Percentiles rank a stretch among this genome's conserved stretches.
phyloP scores from a whole-genome alignment of 2,888 invertebrate genomes.

The Horisme vitalbata region DNA sequence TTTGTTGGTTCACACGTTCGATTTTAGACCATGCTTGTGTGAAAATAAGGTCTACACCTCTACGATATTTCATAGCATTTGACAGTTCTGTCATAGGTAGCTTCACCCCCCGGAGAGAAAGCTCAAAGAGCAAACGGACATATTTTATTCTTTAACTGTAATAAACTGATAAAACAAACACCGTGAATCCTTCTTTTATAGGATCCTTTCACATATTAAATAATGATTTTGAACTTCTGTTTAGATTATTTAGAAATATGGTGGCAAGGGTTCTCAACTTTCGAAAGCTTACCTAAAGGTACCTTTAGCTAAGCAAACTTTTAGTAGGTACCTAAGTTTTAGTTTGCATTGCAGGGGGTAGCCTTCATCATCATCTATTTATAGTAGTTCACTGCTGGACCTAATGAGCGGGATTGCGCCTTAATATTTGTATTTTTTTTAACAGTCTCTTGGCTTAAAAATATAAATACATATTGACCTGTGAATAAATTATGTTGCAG shows the following conservation, averaged over 20 bases:
- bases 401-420: too few relatives aligned
- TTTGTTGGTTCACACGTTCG: neutral
- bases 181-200: slow-evolving; percentile 29
- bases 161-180: slow-evolving; percentile 28
- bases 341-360: too few relatives aligned
- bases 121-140: slow-evolving; percentile 38
- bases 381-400: too few relatives aligned
- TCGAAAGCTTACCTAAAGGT: too few relatives aligned
- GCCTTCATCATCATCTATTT: too few relatives aligned
- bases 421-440: too few relatives aligned
- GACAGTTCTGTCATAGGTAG: slow-evolving; percentile 11
- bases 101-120: slow-evolving; percentile 43
- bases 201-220: neutral
- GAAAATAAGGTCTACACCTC: slow-evolving; percentile 1
- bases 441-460: too few relatives aligned
- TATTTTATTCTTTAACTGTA: slow-evolving; percentile 22
- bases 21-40: slow-evolving; percentile 2
- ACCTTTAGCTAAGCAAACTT: too few relatives aligned
- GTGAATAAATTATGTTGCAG: too few relatives aligned
- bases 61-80: neutral
- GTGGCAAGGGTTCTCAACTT: too few relatives aligned
- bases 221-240: slow-evolving; percentile 18
- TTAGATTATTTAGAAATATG: slow-evolving; percentile 5
- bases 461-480: too few relatives aligned
- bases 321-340: too few relatives aligned